These are phyloP conservation scores for Arnoldichthys spilopterus DNA, from an alignment of 2,797 vertebrate genomes.

Conservation along the genomic window DNA sequence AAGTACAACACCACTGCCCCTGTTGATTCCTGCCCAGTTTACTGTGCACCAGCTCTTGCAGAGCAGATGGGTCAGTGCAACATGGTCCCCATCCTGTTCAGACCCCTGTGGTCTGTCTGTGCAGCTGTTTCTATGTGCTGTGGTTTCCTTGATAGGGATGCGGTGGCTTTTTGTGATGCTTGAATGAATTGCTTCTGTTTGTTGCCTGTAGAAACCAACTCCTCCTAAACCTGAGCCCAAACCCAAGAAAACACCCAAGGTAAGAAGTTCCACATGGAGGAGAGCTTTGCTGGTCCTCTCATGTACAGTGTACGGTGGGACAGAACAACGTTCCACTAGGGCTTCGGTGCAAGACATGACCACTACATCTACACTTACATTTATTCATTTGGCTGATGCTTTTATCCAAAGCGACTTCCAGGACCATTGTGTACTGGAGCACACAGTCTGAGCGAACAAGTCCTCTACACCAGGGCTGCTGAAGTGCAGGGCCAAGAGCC, in stretches of 20 bases:
- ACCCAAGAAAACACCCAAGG: conserved; percentile 82
- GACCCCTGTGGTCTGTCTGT: not conserved
- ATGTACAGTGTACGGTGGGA: not conserved
- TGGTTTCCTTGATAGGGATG: not conserved
- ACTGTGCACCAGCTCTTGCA: not conserved
- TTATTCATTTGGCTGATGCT: no score
- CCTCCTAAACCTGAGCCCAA: conserved; percentile 78
- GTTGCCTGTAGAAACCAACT: conserved; percentile 74
- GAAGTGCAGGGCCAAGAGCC: no score
- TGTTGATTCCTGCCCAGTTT: conserved; percentile 4
- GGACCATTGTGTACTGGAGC: not conserved
- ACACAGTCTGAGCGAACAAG: not conserved
- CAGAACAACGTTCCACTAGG: not conserved
- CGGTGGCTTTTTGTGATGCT: not conserved
- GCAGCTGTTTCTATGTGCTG: not conserved
- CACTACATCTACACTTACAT: no score
- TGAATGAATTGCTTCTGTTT: conserved; percentile 26
- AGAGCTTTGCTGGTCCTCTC: no score
- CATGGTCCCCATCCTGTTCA: not conserved
- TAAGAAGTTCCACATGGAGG: conserved; percentile 55
- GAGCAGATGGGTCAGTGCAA: not conserved
- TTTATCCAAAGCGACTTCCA: no score
- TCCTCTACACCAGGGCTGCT: no score
- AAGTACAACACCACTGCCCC: not conserved
- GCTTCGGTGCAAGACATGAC: no score